Evolutionary conservation across 2,113 vertebrate genomes (phyloP).

Genomic region (Solea solea): DNA sequence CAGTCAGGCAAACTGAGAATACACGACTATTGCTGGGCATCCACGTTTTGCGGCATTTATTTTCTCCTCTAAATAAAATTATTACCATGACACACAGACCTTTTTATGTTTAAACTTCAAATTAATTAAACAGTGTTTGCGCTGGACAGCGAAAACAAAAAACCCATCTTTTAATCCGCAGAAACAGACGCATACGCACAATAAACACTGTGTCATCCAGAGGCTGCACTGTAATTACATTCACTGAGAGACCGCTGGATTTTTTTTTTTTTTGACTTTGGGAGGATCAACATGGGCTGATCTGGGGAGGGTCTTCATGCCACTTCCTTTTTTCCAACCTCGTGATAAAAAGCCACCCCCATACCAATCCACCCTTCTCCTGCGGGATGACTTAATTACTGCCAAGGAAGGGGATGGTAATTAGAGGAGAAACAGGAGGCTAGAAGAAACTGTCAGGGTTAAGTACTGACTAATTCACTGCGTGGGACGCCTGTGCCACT

Average conservation of each 20-base stretch:
- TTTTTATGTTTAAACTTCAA: too few species aligned
- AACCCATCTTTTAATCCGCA: background rate
- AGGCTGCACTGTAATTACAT: slow-evolving; percentile 30
- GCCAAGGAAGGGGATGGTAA: slow-evolving; percentile 75
- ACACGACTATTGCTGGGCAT: slow-evolving; percentile 15
- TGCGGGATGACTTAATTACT: slow-evolving; percentile 79
- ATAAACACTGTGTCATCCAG: background rate
- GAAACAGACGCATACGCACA: slow-evolving; percentile 11
- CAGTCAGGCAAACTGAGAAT: slow-evolving; percentile 40
- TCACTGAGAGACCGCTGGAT: slow-evolving; percentile 20
- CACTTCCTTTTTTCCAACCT: slow-evolving; percentile 63
- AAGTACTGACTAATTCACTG: slow-evolving; percentile 81
- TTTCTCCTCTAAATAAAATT: slow-evolving; percentile 16
- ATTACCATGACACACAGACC: background rate
- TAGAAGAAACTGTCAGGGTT: slow-evolving; percentile 82
- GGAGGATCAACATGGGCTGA: slow-evolving; percentile 50
- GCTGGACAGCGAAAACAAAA: background rate
- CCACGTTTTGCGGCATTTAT: slow-evolving; percentile 8
- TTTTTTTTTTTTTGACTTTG: slow-evolving; percentile 33
- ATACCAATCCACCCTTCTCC: slow-evolving; percentile 8
- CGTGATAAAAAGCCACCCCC: slow-evolving; percentile 73
- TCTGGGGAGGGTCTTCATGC: slow-evolving; percentile 58
- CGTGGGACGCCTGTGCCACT: slow-evolving; percentile 62
- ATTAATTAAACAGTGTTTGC: background rate
- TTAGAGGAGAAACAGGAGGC: slow-evolving; percentile 79